Conservation (phyloP, 2,113 vertebrate species). For the Hydrochoerus hydrochaeris region DNA sequence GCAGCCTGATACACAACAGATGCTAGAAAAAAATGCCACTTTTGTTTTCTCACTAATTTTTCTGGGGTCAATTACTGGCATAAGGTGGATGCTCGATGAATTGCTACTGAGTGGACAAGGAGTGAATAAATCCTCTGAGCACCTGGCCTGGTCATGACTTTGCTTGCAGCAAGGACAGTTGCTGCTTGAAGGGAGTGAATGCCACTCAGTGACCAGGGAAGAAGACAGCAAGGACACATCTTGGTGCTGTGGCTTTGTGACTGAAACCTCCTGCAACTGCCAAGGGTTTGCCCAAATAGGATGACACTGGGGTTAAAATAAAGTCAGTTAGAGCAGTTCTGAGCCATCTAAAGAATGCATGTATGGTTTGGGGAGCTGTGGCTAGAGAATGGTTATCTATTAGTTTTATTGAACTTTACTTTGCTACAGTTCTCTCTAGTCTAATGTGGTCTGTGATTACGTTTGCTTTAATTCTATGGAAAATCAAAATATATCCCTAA, state of each 20-base stretch:
- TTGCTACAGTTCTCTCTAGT: background rate
- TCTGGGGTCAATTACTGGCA: background rate
- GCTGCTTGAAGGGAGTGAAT: background rate
- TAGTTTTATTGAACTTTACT: conserved; percentile 16
- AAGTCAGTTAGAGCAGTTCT: background rate
- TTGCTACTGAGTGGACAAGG: background rate
- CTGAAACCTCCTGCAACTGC: background rate
- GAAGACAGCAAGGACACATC: background rate
- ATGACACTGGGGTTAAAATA: background rate
- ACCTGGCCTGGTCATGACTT: background rate
- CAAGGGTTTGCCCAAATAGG: background rate
- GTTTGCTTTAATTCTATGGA: background rate
- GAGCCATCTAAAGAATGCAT: background rate
- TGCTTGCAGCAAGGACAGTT: background rate
- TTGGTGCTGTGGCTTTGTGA: background rate
- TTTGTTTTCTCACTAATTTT: background rate
- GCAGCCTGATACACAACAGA: background rate
- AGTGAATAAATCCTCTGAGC: background rate
- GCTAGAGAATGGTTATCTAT: background rate
- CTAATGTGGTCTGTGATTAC: background rate
- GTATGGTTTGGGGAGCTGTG: background rate
- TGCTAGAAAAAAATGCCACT: background rate
- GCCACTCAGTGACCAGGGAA: background rate
- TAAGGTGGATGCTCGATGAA: background rate
- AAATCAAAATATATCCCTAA: background rate